Evolutionary conservation across 2,888 invertebrate species (phyloP).

Genomic region (Pimpla rufipes): DNA sequence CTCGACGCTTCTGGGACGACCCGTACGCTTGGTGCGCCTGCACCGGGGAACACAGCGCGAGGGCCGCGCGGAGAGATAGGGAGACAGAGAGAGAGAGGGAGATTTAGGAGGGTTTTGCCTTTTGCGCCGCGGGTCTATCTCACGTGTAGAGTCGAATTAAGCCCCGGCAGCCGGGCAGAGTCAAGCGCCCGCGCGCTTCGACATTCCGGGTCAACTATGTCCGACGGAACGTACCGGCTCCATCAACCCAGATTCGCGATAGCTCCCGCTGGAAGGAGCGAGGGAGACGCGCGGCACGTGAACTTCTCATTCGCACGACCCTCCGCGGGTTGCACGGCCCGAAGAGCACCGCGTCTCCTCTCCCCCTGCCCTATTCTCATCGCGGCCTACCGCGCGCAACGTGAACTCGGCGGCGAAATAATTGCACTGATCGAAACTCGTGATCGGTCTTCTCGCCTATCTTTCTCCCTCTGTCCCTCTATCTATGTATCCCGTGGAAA

Average conservation of each 20-base stretch:
- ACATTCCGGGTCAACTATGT: constrained; percentile 67
- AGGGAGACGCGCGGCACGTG: constrained; percentile 5
- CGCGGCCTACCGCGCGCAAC: constrained; percentile 14
- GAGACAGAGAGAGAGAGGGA: background rate
- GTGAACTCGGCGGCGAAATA: constrained; percentile 25
- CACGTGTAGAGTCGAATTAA: constrained; percentile 60
- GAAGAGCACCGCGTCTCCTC: background rate
- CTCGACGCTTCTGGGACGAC: background rate
- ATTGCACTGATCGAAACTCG: constrained; percentile 49
- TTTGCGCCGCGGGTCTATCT: constrained; percentile 43
- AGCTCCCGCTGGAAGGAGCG: constrained; percentile 31
- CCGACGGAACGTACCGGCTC: constrained; percentile 55
- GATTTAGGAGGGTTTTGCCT: constrained; percentile 43
- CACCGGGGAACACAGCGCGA: background rate
- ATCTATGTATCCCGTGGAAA: background rate
- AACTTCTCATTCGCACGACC: constrained; percentile 55
- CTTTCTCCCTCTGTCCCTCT: background rate
- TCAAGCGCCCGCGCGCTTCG: constrained; percentile 53
- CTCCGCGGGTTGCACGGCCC: background rate
- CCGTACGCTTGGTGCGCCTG: background rate
- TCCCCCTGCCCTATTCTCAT: background rate
- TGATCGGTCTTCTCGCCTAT: constrained; percentile 14
- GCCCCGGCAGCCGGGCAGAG: constrained; percentile 53
- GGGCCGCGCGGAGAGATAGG: constrained; percentile 27
- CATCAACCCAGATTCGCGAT: constrained; percentile 60